phyloP scores from a whole-genome alignment of 92 coral and sea anemone genomes.

The Porites rus region DNA sequence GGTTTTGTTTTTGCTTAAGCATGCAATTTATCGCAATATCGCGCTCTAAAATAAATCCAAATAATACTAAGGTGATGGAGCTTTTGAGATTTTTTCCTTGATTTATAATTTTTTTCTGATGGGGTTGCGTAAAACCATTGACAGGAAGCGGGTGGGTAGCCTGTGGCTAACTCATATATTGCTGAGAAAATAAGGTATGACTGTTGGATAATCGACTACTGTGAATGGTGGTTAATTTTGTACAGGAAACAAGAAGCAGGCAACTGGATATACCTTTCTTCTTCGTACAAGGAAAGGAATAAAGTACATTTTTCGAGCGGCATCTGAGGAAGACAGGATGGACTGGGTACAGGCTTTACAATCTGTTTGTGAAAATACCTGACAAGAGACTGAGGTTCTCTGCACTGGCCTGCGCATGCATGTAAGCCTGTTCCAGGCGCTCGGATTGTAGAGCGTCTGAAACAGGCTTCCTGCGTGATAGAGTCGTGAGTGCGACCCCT shows the following conservation, averaged over 20 bases:
- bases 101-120: too few species aligned
- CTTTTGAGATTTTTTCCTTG: too few species aligned
- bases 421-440: background rate
- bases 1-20: too few species aligned
- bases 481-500: too few species aligned
- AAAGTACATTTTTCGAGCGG: constrained; percentile 86
- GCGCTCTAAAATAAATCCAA: too few species aligned
- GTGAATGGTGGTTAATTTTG: background rate
- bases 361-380: constrained; percentile 61
- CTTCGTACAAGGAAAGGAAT: constrained; percentile 93
- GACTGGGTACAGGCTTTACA: constrained; percentile 89
- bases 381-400: too few species aligned
- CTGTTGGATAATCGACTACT: background rate
- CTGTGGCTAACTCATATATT: too few species aligned
- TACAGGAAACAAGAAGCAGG: constrained; percentile 63
- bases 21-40: too few species aligned
- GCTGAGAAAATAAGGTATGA: background rate
- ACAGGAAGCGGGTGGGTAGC: too few species aligned
- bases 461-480: too few species aligned
- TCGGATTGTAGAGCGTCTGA: background rate
- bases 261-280: constrained; percentile 65
- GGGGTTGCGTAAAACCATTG: too few species aligned
- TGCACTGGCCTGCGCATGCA: background rate
- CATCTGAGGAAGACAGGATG: constrained; percentile 84
- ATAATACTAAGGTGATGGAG: too few species aligned